Base-by-base conservation (phyloP, 92 coral and sea anemone genomes). In the Palythoa grandis region DNA sequence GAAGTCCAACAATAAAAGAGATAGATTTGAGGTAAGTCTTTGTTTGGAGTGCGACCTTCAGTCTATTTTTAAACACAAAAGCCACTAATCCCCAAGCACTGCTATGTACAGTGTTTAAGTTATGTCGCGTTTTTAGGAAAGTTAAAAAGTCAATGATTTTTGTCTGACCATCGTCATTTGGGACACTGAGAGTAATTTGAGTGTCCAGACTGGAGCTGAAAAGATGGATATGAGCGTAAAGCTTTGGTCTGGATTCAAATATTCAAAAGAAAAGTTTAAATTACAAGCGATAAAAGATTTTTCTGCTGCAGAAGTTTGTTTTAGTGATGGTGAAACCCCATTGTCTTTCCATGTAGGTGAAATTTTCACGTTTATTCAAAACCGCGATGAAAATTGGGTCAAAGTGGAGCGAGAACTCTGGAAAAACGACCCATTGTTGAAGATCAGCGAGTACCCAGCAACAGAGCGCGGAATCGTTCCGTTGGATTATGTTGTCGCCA, bases 311-410 rank as follows among this genome's bases (percentile, higher is more conserved):
- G 98, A 94, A 86, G 91, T 91, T 24, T 94, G 98, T 63, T 92
- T 79, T 88, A 90, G 86, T 66, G 98, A 94, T 85, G 98, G 98
- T 4, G 93, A 92, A 88, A 94, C 88, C 89, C 98, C 98, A 37
- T 86, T 94, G 25, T 94, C 98, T 78, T 94, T 94, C 82, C 91
- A 90, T 47, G 86, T 92, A 94, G 98, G 98, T 76, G 98, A 94
- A 61, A 86, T 76, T 77, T 94, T 94, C 88, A 94, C 92, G 74
- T 92, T 94, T 90, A 86, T 94, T 60, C 89, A 93, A 85, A 76
- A 88, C 82, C 93, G 98, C 43, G 98, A 94, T 83, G 90, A 82
- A 58, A 84, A 92, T 50, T 94, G 98, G 98, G 87, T 91, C 72
- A 92, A 92, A 85, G 98, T 94, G 67, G 98, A 94, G 88, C 83